phyloP scores from a whole-genome alignment of 1,140 invertebrate genomes.

The Sycophaga agraensis region DNA sequence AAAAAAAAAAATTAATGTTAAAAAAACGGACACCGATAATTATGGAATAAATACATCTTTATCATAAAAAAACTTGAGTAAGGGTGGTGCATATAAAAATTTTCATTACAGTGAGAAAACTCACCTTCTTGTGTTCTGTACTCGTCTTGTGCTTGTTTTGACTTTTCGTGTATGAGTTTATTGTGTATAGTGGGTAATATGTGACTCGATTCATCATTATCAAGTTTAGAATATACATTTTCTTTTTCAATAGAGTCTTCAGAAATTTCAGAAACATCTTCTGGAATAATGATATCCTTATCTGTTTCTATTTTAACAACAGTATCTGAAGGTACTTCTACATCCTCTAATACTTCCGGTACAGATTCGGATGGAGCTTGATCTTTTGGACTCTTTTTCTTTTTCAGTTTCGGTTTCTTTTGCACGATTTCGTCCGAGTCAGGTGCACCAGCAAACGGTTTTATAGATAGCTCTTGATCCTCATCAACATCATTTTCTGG shows the following conservation, averaged over 20 bases:
- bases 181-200: background rate
- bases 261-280: background rate
- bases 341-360: background rate
- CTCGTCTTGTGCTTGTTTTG: conserved; percentile 9
- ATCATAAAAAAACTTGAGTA: too few species aligned
- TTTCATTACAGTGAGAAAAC: conserved; percentile 31
- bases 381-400: too few species aligned
- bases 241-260: background rate
- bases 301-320: conserved; percentile 47
- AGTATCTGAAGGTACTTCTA: background rate
- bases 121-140: background rate
- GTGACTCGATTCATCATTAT: background rate
- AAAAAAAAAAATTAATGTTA: too few species aligned
- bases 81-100: too few species aligned
- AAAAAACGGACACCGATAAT: too few species aligned
- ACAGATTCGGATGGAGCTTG: too few species aligned
- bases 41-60: too few species aligned
- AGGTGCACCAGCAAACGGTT: background rate
- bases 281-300: conserved; percentile 35
- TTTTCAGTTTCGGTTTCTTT: too few species aligned
- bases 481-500: background rate
- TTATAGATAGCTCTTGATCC: background rate
- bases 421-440: background rate
- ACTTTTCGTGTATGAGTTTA: conserved; percentile 1
- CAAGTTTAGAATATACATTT: background rate